Evolutionary conservation across 2,113 vertebrate species (phyloP).

Genomic region (Tautogolabrus adspersus): DNA sequence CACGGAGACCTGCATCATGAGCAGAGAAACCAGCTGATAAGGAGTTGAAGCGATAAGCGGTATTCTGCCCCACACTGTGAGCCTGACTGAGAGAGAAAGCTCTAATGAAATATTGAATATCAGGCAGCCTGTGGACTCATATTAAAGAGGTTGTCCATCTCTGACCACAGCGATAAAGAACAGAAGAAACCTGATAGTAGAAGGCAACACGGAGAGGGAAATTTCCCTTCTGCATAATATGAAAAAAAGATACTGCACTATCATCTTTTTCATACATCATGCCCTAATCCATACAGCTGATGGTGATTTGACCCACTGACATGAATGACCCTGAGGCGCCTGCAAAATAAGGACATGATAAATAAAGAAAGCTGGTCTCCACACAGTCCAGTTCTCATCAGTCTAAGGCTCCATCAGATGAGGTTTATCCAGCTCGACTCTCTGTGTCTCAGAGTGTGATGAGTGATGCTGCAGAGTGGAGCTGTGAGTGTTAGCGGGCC

Average conservation of each 20-base stretch:
- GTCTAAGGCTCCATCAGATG: not conserved
- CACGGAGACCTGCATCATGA: not conserved
- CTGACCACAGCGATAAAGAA: not conserved
- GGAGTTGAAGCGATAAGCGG: not conserved
- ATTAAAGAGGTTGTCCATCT: not conserved
- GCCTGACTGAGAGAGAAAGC: not conserved
- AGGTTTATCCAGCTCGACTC: constrained; percentile 1
- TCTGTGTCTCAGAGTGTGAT: constrained; percentile 19
- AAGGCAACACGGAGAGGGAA: too few species aligned
- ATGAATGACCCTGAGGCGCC: too few species aligned
- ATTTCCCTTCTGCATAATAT: too few species aligned
- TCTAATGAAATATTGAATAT: not conserved
- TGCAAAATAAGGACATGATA: too few species aligned
- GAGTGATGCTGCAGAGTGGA: constrained; percentile 17
- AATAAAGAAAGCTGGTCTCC: too few species aligned
- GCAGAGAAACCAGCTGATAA: not conserved
- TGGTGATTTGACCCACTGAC: too few species aligned
- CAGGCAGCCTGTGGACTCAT: not conserved
- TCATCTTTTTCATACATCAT: too few species aligned
- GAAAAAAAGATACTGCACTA: too few species aligned
- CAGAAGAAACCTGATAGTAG: not conserved
- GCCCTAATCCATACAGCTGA: too few species aligned
- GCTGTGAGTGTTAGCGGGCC: constrained; percentile 23
- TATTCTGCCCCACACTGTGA: not conserved
- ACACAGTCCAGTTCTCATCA: not conserved